Evolutionary conservation across 1,140 invertebrate species (phyloP), one percentile per base, ranked within the genome.

Genomic region (Papilio dardanus): DNA sequence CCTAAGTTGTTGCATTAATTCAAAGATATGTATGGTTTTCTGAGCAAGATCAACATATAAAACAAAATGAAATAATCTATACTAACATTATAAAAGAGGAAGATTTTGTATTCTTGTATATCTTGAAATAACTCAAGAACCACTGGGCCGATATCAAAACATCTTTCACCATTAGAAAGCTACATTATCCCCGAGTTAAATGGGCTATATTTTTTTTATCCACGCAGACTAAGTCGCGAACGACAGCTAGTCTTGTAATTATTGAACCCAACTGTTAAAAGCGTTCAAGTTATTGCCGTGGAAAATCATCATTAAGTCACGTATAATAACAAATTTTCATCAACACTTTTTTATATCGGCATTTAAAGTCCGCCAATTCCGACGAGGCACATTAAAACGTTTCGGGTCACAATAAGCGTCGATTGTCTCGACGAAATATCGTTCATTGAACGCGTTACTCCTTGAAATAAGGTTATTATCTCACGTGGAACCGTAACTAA

Each of bases 381-480:
- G 54, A 62, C 24, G 21, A 28, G 54, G 24, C 54, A 62, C 54
- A 62, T 62, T 62, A 62, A 62, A 62, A 62, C 67, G 21, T 74
- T 74, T 69, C 73, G 71, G 12, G 75, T 77, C 74, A 74, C 74
- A 75, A 67, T 67, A 73, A 77, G 42, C 77, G 40, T 37, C 76
- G 80, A 85, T 86, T 86, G 85, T 86, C 84, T 76, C 76, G 71
- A 81, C 81, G 80, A 86, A 81, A 84, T 86, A 86, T 86, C 79
- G 79, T 81, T 66, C 58, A 42, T 28, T 24, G 76, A 30, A 71
- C 81, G 77, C 81, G 82, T 87, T 87, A 84, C 83, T 83, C 84
- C 81, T 83, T 82, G 82, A 85, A 87, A 88, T 88, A 85, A 83
- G 86, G 83, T 86, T 89, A 90, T 90, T 89, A 90, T 88, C 83